Evolutionary conservation across 2,113 vertebrate species (phyloP).

Genomic region (Pipa parva): DNA sequence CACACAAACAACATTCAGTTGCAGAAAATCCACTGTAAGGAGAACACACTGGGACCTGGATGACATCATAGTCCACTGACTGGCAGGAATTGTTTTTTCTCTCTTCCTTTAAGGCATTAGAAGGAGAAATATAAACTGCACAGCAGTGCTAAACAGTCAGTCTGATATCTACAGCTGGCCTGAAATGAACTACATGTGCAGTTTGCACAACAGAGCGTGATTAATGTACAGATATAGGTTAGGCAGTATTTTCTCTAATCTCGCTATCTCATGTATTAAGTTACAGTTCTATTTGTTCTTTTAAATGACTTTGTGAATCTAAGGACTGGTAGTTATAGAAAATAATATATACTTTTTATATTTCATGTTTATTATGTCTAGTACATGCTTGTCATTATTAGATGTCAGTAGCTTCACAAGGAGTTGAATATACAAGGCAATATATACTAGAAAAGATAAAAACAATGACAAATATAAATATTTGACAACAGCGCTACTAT

Average conservation of each 20-base stretch:
- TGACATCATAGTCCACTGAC: constrained; percentile 26
- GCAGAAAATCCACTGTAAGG: constrained; percentile 24
- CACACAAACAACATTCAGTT: constrained; percentile 6
- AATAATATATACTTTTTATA: too few relatives aligned
- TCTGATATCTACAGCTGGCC: constrained; percentile 37
- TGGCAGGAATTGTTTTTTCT: constrained; percentile 23
- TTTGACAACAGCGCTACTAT: too few relatives aligned
- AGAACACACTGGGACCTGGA: constrained; percentile 18
- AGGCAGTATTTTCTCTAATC: constrained; percentile 14
- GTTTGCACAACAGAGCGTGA: constrained; percentile 34
- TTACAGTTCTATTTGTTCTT: too few relatives aligned
- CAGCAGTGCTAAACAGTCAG: constrained; percentile 20
- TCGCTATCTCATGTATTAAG: too few relatives aligned
- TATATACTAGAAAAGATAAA: too few relatives aligned
- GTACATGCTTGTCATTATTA: too few relatives aligned
- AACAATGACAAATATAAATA: too few relatives aligned
- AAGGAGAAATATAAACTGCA: constrained; percentile 28
- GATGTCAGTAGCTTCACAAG: too few relatives aligned
- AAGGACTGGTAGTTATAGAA: too few relatives aligned
- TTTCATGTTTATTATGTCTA: too few relatives aligned
- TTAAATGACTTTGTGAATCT: too few relatives aligned
- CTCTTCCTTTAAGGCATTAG: constrained; percentile 31
- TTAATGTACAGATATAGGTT: constrained; percentile 42
- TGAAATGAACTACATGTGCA: constrained; percentile 34
- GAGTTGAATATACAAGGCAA: too few relatives aligned